Evolutionary conservation across 2,888 invertebrate genomes (phyloP).

Genomic region (Spodoptera littoralis): DNA sequence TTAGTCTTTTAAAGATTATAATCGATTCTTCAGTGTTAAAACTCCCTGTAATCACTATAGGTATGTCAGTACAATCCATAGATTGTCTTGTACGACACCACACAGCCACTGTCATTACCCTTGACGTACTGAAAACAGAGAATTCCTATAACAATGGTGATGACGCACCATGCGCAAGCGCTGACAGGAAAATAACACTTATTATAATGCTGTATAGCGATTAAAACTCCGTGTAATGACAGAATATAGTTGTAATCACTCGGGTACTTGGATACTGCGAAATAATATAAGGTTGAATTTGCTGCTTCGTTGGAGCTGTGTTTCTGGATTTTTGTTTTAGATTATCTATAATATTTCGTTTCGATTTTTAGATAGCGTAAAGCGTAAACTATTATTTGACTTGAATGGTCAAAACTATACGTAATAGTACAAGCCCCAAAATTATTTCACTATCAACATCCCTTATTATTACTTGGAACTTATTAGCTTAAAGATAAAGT

Average conservation of each 20-base stretch:
- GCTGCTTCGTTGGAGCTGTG: slow-evolving; percentile 15
- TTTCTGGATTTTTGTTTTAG: slow-evolving; percentile 28
- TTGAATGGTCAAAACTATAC: too few species aligned
- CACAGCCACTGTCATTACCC: slow-evolving; percentile 47
- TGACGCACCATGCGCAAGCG: slow-evolving; percentile 58
- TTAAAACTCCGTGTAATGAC: slow-evolving; percentile 47
- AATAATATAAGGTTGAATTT: slow-evolving; percentile 40
- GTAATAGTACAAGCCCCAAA: too few species aligned
- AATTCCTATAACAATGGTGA: slow-evolving; percentile 58
- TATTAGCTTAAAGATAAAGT: too few species aligned
- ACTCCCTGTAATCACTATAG: slow-evolving; percentile 2
- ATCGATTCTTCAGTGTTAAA: neutral
- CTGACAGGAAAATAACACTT: slow-evolving; percentile 62
- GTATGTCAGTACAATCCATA: slow-evolving; percentile 6
- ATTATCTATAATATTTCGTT: slow-evolving; percentile 11
- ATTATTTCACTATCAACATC: too few species aligned
- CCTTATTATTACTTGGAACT: too few species aligned
- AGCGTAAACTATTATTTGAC: too few species aligned
- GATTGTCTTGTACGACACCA: slow-evolving; percentile 29
- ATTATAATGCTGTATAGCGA: slow-evolving; percentile 46
- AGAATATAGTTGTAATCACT: slow-evolving; percentile 42
- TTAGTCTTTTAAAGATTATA: too few species aligned
- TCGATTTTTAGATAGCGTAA: too few species aligned
- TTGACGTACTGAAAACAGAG: slow-evolving; percentile 57
- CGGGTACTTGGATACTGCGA: slow-evolving; percentile 36